phyloP scores from a whole-genome alignment of 2,888 invertebrate genomes.

The Brachyopa scutellaris region DNA sequence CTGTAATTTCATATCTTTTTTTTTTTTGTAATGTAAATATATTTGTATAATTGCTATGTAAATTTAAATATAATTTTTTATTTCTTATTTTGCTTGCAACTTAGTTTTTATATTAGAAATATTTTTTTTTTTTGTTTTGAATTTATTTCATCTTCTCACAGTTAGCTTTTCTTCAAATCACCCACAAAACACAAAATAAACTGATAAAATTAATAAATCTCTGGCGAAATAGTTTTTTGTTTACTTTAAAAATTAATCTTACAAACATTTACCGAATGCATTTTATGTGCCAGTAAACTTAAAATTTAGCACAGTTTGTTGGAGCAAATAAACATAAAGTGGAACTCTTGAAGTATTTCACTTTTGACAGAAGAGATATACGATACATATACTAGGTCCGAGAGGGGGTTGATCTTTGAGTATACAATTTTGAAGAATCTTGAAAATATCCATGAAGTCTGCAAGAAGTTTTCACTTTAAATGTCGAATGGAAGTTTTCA shows the following conservation, averaged over 20 bases:
- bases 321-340: too few species aligned
- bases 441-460: too few species aligned
- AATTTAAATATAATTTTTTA: slow-evolving; percentile 51
- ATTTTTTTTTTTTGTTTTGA: slow-evolving; percentile 10
- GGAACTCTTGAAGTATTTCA: too few species aligned
- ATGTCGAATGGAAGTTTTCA: too few species aligned
- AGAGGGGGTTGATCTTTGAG: too few species aligned
- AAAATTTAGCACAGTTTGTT: too few species aligned
- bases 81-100: slow-evolving; percentile 26
- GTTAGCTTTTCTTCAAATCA: slow-evolving; percentile 57
- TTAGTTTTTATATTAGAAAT: slow-evolving; percentile 11
- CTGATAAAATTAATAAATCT: slow-evolving; percentile 11
- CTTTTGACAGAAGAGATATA: too few species aligned
- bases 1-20: not conserved
- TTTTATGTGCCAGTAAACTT: too few species aligned
- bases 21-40: slow-evolving; percentile 54
- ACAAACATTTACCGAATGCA: not conserved
- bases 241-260: not conserved
- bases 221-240: not conserved
- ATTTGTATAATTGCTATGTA: slow-evolving; percentile 68
- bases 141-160: slow-evolving; percentile 63
- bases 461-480: too few species aligned
- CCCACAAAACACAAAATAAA: slow-evolving; percentile 2
- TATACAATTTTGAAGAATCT: too few species aligned
- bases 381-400: too few species aligned